Base-by-base conservation (phyloP, 1,140 invertebrate species). In the Diachasmimorpha longicaudata region DNA sequence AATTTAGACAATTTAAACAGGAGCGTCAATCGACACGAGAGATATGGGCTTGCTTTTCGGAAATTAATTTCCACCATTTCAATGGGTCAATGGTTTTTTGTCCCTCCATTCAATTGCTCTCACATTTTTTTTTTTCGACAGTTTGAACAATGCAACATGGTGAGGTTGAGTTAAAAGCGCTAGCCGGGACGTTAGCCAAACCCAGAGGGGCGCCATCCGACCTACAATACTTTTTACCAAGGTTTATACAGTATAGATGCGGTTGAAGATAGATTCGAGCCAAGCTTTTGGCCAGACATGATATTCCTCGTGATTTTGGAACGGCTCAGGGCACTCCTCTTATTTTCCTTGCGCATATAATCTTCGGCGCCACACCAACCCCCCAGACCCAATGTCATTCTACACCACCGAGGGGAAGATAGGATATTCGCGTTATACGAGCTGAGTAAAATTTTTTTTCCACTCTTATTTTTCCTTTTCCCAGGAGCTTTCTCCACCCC, bases 271-370 rank as follows among this genome's bases (percentile, higher is more conserved):
- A 63, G 58, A 63, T 63, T 58, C 52, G 52, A 58, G 58, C 58
- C 58, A 63, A 63, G 23, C 58, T 63, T 23, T 63, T 63, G 58
- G 58, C 58, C 21, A 63, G 58, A 63, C 58, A 63, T 19, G 19
- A 63, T 63, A 63, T 63, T 31, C 58, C 58, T 6, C 5, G 58
- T 25, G 23, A 31, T 63, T 63, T 63, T 63, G 10, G 19, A 31
- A 63, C 19, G 19, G 31, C 31, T 31, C 31, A 42, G 39, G 13
- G 39, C 13, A 58, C 58, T 63, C 14, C 58, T 63, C 58, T 25
- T 63, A 63, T 63, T 63, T 63, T 63, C 58, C 58, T 25, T 63
- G 19, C 58, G 58, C 58, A 63, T 63, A 63, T 63, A 63, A 63
- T 63, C 58, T 63, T 63, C 58, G 58, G 58, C 58, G 58, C 58